Evolutionary conservation across 2,888 invertebrate species (phyloP), one percentile per base, ranked within the genome.

Genomic region (Thymelicus sylvestris): DNA sequence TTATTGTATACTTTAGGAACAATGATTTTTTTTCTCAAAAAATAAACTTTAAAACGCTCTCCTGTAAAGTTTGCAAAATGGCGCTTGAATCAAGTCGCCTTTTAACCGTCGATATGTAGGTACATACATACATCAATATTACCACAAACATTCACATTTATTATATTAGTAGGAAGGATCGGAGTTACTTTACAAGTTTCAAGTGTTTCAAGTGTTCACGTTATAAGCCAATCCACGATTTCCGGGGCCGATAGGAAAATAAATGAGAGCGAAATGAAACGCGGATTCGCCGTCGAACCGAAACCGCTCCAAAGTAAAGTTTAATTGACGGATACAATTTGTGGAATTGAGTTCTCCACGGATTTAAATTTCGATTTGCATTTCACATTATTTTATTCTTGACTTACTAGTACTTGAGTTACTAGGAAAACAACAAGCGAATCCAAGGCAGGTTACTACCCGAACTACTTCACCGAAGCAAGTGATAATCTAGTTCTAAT

Each of bases 291-390:
- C 47, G 12, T 5, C 15, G 31, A n/a, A 47, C 57, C 59, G 44
- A 52, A 24, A 68, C 55, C 55, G 55, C 52, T 31, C 67, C 67
- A 63, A 62, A 62, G 62, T 63, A 67, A 68, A 68, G 68, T 68
- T 68, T 68, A 68, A 68, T 68, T 55, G 68, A 62, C 67, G 67
- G 62, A 67, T 62, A 68, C 68, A 62, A 55, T 68, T 63, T 52
- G 61, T 68, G 68, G 44, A 44, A 68, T 68, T 63, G 55, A 61
- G 68, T 62, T 55, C 62, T 24, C 55, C 19, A 52, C 15, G 31
- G 62, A 63, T 62, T 55, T 55, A 47, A 63, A 68, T 55, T 64
- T 12, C 52, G 64, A 50, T 64, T 64, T 50, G 59, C 59, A 7
- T 59, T 39, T 39, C n/a, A 39, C 59, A n/a, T 59, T n/a, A n/a